Evolutionary conservation across 2,113 vertebrate species (phyloP), one percentile per base, ranked within the genome.

Genomic region (Sturnira hondurensis): DNA sequence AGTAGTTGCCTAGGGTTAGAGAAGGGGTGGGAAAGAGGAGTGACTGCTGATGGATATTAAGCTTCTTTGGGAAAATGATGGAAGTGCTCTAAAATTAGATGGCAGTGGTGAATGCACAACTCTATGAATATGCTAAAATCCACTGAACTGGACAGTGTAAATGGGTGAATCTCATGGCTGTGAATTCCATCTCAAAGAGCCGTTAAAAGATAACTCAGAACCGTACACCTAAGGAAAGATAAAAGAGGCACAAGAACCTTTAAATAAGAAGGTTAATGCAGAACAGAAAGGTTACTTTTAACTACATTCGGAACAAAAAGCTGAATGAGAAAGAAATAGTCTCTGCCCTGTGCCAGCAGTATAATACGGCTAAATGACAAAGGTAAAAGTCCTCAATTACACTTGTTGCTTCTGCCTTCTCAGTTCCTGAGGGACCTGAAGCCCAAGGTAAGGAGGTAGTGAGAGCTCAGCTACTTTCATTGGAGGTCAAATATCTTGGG

Each of bases 291-390:
- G 71, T 54, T 31, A 88, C 33, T 76, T 95, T 96, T 38, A 81
- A 93, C 88, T 67, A 91, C 16, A 93, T 74, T 93, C 50, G 91
- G 91, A 95, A 96, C 65, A 77, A 88, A 97, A 96, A 90, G 65
- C 24, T 84, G 38, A 95, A 94, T 86, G 70, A 86, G 26, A 26
- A 52, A 54, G 20, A 84, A 95, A 65, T 15, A 91, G 78, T 76
- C 43, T 96, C 33, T 93, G 58, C 38, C 63, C 36, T 50, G 15
- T 90, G 17, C 54, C 80, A 84, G 31, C 45, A 50, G 41, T 89
- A 77, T 77, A 89, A 86, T 86, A 80, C 89, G 47, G 74, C 94
- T 74, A 94, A 78, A 89, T 70, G 73, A 83, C 36, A 85, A 83
- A 96, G 31, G 28, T 78, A 63, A 95, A 96, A 86, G 73, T 56